A percentile compares a stretch with the other conserved stretches of the same genome.
Conservation (phyloP, 2,888 invertebrate genomes). For the Troglohyphantes excavatus region DNA sequence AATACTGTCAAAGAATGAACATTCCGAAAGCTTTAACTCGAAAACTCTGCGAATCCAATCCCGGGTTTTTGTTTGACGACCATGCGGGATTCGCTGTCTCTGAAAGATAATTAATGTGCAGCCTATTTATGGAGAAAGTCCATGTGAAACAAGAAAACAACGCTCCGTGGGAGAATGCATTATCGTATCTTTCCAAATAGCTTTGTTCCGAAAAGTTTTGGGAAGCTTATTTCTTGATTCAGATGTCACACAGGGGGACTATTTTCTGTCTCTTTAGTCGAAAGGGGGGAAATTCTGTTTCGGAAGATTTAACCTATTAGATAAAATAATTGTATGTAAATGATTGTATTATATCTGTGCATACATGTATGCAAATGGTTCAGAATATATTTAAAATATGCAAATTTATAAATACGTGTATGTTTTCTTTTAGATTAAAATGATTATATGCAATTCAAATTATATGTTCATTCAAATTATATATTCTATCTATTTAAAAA, state of each 20-base stretch:
- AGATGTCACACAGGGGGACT: constrained; percentile 5
- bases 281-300: neutral
- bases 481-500: no score
- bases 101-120: constrained; percentile 22
- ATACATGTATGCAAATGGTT: neutral
- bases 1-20: neutral
- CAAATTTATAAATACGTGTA: no score
- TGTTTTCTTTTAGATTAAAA: no score
- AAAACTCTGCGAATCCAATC: neutral
- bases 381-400: no score
- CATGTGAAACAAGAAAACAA: neutral
- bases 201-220: constrained; percentile 9
- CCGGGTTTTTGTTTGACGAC: neutral
- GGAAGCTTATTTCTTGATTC: constrained; percentile 3
- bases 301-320: neutral
- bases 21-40: neutral
- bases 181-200: constrained; percentile 6
- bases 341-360: neutral
- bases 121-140: neutral
- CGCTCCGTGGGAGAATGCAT: neutral
- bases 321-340: neutral
- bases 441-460: no score
- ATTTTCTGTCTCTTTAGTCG: neutral
- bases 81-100: neutral
- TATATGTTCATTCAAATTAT: no score